These are phyloP conservation scores for Mus pahari DNA, from an alignment of 2,113 vertebrate genomes.

Conservation along the genomic window DNA sequence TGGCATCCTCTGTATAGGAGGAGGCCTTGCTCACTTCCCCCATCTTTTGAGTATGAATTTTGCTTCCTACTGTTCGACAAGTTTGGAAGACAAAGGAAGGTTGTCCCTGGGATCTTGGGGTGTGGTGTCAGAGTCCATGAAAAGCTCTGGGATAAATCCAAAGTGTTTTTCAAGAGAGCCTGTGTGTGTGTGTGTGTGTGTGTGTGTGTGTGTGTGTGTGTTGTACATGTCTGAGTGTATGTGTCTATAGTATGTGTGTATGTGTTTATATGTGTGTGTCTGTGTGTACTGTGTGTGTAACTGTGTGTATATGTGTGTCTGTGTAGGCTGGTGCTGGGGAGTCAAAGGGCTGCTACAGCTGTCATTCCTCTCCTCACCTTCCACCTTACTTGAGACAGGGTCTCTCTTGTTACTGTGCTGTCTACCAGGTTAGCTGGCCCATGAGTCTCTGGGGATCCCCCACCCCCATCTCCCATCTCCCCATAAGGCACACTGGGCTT, in stretches of 20 bases:
- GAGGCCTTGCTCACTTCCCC: not conserved
- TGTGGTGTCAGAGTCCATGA: not conserved
- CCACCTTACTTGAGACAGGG: not conserved
- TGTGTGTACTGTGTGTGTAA: no score
- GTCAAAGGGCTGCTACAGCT: not conserved
- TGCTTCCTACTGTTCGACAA: not conserved
- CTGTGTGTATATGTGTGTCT: not conserved
- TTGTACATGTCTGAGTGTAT: not conserved
- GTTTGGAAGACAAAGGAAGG: not conserved
- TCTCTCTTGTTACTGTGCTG: not conserved
- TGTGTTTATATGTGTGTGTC: not conserved
- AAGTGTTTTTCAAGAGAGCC: not conserved
- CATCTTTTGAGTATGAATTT: not conserved
- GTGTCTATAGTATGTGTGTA: not conserved
- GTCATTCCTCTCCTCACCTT: no score
- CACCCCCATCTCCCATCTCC: not conserved
- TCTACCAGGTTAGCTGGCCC: not conserved
- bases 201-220: not conserved
- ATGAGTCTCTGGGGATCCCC: not conserved
- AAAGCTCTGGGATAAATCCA: not conserved
- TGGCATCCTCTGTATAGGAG: rapidly evolving
- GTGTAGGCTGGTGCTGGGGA: not conserved
- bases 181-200: not conserved
- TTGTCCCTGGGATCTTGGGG: not conserved
- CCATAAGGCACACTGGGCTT: not conserved